These are phyloP conservation scores for Anas flavirostris DNA, from an alignment of 2,797 vertebrate species.

Conservation along the genomic window DNA sequence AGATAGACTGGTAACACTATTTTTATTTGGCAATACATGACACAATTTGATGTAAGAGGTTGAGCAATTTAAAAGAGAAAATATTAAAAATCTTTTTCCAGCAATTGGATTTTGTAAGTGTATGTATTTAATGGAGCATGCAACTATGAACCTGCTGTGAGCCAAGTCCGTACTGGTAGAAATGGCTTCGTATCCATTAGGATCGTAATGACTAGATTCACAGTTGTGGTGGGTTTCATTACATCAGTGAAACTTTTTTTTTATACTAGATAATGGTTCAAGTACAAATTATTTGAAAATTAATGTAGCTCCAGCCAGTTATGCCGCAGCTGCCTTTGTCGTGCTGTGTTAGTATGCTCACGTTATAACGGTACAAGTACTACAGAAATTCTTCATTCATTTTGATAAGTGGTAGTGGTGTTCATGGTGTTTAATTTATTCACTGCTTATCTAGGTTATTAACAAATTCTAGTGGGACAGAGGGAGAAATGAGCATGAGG, in stretches of 20 bases:
- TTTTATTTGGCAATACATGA: background rate
- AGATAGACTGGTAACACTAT: background rate
- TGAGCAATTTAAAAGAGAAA: background rate
- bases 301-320: background rate
- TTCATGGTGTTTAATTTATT: background rate
- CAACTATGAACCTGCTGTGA: background rate
- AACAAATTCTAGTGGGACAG: background rate
- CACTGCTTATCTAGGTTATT: background rate
- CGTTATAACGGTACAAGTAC: background rate
- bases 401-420: background rate
- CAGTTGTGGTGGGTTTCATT: background rate
- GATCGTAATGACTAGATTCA: background rate
- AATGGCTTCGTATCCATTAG: background rate
- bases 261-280: background rate
- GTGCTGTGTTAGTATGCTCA: background rate
- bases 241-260: background rate
- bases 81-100: background rate
- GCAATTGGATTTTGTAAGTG: background rate
- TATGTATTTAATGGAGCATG: background rate
- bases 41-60: background rate
- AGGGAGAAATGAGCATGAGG: background rate
- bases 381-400: background rate
- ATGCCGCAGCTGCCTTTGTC: background rate
- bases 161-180: background rate
- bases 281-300: background rate